phyloP scores from a whole-genome alignment of 2,888 invertebrate genomes.

The Drosophila buzzatii region DNA sequence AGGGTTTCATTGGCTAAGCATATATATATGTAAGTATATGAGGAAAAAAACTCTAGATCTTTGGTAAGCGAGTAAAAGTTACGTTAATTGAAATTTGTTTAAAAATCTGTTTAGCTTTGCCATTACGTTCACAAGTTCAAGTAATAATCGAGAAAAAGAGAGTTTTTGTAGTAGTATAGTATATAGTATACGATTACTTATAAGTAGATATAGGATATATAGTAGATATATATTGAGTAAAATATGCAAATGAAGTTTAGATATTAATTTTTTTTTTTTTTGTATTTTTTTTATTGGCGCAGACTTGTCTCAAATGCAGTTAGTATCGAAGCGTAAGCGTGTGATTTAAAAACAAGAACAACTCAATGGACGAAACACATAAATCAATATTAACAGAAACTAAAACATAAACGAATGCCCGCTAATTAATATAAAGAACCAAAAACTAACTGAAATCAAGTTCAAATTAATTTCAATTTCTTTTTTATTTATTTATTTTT shows the following conservation, averaged over 20 bases:
- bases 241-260: constrained; percentile 54
- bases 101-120: constrained; percentile 31
- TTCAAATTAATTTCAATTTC: constrained; percentile 17
- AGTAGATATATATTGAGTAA: constrained; percentile 33
- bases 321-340: constrained; percentile 77
- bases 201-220: constrained; percentile 30
- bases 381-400: neutral
- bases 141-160: constrained; percentile 55
- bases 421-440: constrained; percentile 13
- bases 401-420: constrained; percentile 27
- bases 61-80: constrained; percentile 35
- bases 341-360: constrained; percentile 45
- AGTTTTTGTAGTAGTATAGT: constrained; percentile 29
- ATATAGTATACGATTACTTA: constrained; percentile 50
- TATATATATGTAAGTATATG: constrained; percentile 5
- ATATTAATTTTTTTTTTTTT: neutral
- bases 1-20: constrained; percentile 33
- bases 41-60: constrained; percentile 34
- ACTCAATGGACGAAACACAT: constrained; percentile 9
- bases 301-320: constrained; percentile 71
- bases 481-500: neutral
- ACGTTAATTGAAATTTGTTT: constrained; percentile 34
- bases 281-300: constrained; percentile 32
- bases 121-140: constrained; percentile 26
- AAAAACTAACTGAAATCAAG: constrained; percentile 31